phyloP scores from a whole-genome alignment of 1,140 invertebrate species.

The Drosophila sulfurigaster region DNA sequence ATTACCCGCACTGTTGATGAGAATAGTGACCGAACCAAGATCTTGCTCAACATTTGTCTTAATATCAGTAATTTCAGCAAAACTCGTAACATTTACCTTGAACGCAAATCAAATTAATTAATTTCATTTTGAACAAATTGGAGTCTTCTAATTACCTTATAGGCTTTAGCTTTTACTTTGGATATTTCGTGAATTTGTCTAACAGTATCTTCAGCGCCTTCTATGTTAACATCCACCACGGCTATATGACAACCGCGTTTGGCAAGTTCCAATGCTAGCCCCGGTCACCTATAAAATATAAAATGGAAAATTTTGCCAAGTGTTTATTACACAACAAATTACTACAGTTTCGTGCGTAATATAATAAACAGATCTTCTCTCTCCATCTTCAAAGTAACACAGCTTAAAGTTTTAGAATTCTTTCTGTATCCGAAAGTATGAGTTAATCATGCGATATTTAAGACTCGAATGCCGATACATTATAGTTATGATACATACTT shows the following conservation, averaged over 20 bases:
- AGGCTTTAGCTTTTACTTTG: conserved; percentile 51
- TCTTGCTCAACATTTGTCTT: conserved; percentile 40
- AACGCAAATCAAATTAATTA: neutral
- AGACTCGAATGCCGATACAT: too few relatives aligned
- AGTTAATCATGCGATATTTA: too few relatives aligned
- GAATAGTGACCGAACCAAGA: conserved; percentile 63
- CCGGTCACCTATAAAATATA: conserved; percentile 57
- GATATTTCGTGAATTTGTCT: conserved; percentile 41
- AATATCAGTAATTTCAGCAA: conserved; percentile 38
- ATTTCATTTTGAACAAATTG: neutral
- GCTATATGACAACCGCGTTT: conserved; percentile 61
- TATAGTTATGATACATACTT: too few relatives aligned
- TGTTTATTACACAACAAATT: too few relatives aligned
- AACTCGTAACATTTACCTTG: conserved; percentile 50
- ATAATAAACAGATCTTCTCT: too few relatives aligned
- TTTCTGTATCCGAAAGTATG: too few relatives aligned
- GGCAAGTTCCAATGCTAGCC: conserved; percentile 54
- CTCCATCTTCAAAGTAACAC: too few relatives aligned
- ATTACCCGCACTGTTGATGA: conserved; percentile 76
- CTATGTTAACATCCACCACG: conserved; percentile 54
- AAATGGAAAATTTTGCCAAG: too few relatives aligned
- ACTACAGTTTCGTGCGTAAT: too few relatives aligned
- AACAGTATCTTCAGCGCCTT: conserved; percentile 55
- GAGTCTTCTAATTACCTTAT: conserved; percentile 41
- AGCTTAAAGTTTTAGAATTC: too few relatives aligned